Evolutionary conservation across 2,113 vertebrate genomes (phyloP).

Genomic region (Megatriorchis doriae): DNA sequence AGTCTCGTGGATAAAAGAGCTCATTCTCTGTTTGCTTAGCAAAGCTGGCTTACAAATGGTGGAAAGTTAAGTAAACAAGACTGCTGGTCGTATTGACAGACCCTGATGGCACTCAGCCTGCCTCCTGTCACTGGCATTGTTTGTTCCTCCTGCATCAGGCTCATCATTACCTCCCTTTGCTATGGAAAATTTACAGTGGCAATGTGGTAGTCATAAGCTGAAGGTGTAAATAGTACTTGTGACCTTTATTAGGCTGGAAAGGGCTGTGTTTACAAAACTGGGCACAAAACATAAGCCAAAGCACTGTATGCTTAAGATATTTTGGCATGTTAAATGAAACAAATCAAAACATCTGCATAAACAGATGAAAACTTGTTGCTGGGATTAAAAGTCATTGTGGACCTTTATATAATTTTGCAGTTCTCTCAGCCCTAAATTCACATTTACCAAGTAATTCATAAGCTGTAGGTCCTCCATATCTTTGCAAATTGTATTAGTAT

Average conservation of each 20-base stretch:
- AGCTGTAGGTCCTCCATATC: not conserved
- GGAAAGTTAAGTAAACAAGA: not conserved
- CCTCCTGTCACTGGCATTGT: not conserved
- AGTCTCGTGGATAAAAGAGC: not conserved
- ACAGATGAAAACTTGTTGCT: not conserved
- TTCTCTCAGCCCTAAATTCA: not conserved
- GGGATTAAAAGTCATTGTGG: not conserved
- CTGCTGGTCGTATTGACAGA: not conserved
- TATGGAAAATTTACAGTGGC: conserved; percentile 7
- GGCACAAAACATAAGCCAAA: not conserved
- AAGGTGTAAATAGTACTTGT: conserved; percentile 15
- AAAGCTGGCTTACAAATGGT: not conserved
- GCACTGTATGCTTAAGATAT: not conserved
- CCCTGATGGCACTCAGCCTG: not conserved
- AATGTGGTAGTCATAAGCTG: not conserved
- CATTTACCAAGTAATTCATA: not conserved
- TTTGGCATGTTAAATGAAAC: not conserved
- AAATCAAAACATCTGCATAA: not conserved
- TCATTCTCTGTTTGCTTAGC: not conserved
- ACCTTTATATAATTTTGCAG: not conserved
- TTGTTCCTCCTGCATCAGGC: not conserved
- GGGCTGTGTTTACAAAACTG: not conserved
- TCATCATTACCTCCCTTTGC: not conserved
- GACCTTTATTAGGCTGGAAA: conserved; percentile 9
- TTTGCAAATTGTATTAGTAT: not conserved